A percentile compares a stretch with the other conserved stretches of the same genome.
Evolutionary conservation across 2,113 vertebrate species (phyloP).

Genomic region (Gadus chalcogrammus): DNA sequence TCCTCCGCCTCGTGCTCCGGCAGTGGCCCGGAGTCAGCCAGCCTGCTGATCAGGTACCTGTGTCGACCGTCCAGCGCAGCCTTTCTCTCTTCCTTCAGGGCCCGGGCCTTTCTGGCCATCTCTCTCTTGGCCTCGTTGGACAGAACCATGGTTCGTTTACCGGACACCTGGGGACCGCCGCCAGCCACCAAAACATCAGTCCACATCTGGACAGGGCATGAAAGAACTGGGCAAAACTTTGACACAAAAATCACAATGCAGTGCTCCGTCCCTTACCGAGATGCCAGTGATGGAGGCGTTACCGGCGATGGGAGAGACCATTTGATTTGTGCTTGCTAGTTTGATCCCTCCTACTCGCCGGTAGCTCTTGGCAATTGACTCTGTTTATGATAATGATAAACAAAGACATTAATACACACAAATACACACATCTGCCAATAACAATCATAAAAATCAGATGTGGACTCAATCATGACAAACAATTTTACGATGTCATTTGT

Average conservation of each 20-base stretch:
- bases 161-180: constrained; percentile 53
- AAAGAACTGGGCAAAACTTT: constrained; percentile 1
- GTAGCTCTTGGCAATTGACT: constrained; percentile 38
- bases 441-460: no score
- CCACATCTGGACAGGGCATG: neutral
- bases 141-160: constrained; percentile 62
- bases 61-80: constrained; percentile 72
- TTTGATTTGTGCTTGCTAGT: constrained; percentile 40
- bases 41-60: constrained; percentile 71
- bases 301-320: constrained; percentile 35
- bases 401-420: neutral
- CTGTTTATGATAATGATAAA: constrained; percentile 12
- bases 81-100: constrained; percentile 71
- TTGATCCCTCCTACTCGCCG: constrained; percentile 57
- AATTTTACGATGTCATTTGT: no score
- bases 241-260: neutral
- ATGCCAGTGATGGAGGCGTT: constrained; percentile 46
- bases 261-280: constrained; percentile 63
- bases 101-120: constrained; percentile 64
- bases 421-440: no score
- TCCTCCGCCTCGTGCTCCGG: constrained; percentile 74
- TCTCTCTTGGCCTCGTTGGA: constrained; percentile 74
- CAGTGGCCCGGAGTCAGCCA: constrained; percentile 62
- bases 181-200: constrained; percentile 7
- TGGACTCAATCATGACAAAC: no score